Percentiles rank a stretch among this genome's conserved stretches.
Evolutionary conservation across 2,888 invertebrate genomes (phyloP).

Genomic region (Clepsis dumicolana): DNA sequence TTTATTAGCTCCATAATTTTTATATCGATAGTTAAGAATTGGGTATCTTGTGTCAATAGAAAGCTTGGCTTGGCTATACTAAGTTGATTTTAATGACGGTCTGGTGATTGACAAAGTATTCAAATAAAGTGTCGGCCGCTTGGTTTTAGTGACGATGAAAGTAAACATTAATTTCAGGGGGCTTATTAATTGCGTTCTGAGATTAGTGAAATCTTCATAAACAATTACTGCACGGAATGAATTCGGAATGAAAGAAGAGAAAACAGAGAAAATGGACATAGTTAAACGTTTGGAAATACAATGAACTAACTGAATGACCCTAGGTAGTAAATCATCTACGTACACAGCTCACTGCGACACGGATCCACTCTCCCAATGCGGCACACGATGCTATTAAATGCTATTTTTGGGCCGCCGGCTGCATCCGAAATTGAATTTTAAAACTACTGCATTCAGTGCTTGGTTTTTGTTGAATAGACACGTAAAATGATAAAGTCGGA

Average conservation of each 20-base stretch:
- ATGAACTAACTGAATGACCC: too few relatives aligned
- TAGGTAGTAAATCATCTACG: not conserved
- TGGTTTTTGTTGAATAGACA: not conserved
- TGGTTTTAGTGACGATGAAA: not conserved
- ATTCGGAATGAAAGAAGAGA: too few relatives aligned
- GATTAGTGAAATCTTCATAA: not conserved
- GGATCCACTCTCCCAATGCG: constrained; percentile 11
- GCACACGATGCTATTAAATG: constrained; percentile 17
- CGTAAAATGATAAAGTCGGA: not conserved
- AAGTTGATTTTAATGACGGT: constrained; percentile 30
- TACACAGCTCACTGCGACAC: not conserved
- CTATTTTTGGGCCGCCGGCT: constrained; percentile 27
- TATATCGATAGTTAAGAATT: constrained; percentile 42
- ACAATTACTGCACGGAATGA: too few relatives aligned
- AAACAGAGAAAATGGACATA: too few relatives aligned
- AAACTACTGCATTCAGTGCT: constrained; percentile 17
- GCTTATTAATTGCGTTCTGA: not conserved
- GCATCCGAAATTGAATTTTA: constrained; percentile 39
- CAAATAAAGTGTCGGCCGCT: constrained; percentile 8
- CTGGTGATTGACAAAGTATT: constrained; percentile 12
- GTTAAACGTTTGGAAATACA: too few relatives aligned
- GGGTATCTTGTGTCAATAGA: constrained; percentile 37
- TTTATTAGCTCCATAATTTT: constrained; percentile 40
- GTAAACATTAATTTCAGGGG: not conserved
- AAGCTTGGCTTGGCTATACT: constrained; percentile 12